Evolutionary conservation across 2,113 vertebrate species (phyloP), one percentile per base, ranked within the genome.

Genomic region (Chaetorhynchus papuensis): DNA sequence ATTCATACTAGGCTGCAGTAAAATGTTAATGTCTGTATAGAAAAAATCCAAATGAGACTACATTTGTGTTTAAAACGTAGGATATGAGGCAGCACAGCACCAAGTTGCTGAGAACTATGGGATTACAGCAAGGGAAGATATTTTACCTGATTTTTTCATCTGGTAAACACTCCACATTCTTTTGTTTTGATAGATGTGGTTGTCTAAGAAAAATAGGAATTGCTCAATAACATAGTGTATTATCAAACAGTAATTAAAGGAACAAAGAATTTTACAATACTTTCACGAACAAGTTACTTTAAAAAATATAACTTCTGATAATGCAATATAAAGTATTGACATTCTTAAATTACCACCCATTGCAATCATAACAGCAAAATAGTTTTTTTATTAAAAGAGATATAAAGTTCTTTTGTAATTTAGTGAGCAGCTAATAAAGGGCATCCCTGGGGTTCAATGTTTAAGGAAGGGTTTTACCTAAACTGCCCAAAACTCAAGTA

Each of bases 151-250:
- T 44, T 56, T 83, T 70, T 47, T 83, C 88, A 90, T 90, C 83
- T 98, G 98, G 90, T 98, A 98, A 83, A 98, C 98, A 71, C 97
- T 92, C 99, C 99, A 99, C 19, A 94, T 52, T 85, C 97, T 98
- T 84, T 98, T 98, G 76, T 98, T 96, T 52, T 96, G 97, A 78
- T 98, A 97, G 66, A 97, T 96, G 7, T 99, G 98, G 74, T 98
- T 97, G 97, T 98, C 99, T 99, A 93, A 60, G 72, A 68, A 91
- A 94, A 76, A 95, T 0, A 93, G 35, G 13, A 91, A 81, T 57
- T 56, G 21, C 11, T 61, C 15, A 61, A 10, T 42, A 42, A 77
- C 24, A 63, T 3, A 54, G 7, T 7, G 11, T 27, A 61, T 35
- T 69, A 80, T 61, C 18, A 61, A 68, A 52, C 0, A 4, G 39